Conservation (phyloP, 2,888 invertebrate genomes). For the Drosophila emarginata region DNA sequence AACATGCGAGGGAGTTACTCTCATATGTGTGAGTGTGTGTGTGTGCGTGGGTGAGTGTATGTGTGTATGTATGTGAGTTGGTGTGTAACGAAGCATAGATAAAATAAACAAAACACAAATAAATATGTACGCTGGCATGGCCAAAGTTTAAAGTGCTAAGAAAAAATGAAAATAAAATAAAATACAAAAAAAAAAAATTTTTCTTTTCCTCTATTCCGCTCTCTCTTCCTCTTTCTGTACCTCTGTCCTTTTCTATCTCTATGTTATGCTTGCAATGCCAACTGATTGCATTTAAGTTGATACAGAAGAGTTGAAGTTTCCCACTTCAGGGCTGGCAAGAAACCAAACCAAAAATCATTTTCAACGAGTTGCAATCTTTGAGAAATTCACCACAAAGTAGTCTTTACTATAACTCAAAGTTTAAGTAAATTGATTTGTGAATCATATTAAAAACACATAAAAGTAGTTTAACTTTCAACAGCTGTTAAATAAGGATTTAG, state of each 20-base stretch:
- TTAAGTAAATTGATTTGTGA: too few relatives aligned
- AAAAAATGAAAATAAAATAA: constrained; percentile 55
- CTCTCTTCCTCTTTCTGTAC: background rate
- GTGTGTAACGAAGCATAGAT: constrained; percentile 77
- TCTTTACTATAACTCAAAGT: too few relatives aligned
- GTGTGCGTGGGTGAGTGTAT: constrained; percentile 62
- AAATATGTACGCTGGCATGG: constrained; percentile 48
- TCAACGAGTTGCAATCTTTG: background rate
- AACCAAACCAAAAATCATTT: background rate
- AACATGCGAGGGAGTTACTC: constrained; percentile 45
- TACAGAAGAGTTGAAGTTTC: constrained; percentile 11
- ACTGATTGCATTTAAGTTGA: constrained; percentile 63
- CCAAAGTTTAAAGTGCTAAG: constrained; percentile 74
- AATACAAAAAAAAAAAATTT: constrained; percentile 24
- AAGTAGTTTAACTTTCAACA: too few relatives aligned
- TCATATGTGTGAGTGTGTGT: constrained; percentile 21
- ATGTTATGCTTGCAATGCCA: constrained; percentile 30
- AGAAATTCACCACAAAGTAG: too few relatives aligned
- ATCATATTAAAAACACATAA: too few relatives aligned
- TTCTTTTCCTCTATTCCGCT: constrained; percentile 8
- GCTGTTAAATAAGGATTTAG: too few relatives aligned
- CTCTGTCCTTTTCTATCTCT: background rate
- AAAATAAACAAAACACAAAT: constrained; percentile 77
- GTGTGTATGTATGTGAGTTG: constrained; percentile 41
- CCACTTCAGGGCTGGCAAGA: constrained; percentile 9